A percentile compares a stretch with the other conserved stretches of the same genome.
phyloP scores from a whole-genome alignment of 2,113 vertebrate genomes.

The Aythya baeri region DNA sequence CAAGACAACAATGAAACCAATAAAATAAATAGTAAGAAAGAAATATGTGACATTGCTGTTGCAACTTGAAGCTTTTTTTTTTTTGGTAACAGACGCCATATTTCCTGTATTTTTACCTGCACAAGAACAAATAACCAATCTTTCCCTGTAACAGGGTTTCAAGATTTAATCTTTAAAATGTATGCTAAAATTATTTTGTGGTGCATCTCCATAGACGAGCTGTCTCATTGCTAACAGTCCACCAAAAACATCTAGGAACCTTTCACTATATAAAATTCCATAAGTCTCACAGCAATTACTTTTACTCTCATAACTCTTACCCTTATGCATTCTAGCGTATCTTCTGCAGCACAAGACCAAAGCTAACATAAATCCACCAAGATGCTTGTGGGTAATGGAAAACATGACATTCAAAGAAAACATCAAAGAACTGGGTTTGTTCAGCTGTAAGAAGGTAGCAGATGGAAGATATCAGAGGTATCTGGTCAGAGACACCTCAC shows the following conservation, averaged over 20 bases:
- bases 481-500: neutral
- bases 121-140: neutral
- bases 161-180: neutral
- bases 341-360: neutral
- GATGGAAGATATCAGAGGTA: neutral
- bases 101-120: neutral
- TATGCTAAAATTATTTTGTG: neutral
- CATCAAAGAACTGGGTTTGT: neutral
- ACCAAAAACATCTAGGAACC: neutral
- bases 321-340: neutral
- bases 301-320: neutral
- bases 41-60: neutral
- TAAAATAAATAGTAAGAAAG: neutral
- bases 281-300: neutral
- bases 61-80: neutral
- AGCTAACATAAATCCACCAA: neutral
- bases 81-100: neutral
- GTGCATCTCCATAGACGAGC: neutral
- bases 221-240: neutral
- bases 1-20: neutral
- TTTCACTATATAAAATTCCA: neutral
- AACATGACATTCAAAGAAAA: neutral
- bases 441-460: neutral
- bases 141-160: neutral
- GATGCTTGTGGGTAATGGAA: neutral